Percentiles rank a stretch among this genome's conserved stretches.
Conservation (phyloP, 2,113 vertebrate genomes). For the Nesogale talazaci region DNA sequence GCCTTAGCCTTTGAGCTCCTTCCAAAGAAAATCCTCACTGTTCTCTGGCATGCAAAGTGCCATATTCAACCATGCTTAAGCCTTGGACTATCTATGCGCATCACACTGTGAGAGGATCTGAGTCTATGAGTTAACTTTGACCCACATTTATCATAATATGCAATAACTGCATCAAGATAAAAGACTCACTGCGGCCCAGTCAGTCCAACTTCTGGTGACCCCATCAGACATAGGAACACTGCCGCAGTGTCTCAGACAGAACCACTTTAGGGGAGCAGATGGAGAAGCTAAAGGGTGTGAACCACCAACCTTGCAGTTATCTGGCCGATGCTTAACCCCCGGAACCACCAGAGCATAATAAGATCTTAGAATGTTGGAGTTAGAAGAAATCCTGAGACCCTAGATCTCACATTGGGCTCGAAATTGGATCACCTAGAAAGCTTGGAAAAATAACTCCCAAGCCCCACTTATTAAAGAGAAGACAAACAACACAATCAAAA, state of each 20-base stretch:
- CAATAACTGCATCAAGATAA: background rate
- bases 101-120: background rate
- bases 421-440: background rate
- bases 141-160: background rate
- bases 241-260: too few relatives aligned
- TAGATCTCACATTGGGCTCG: background rate
- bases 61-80: background rate
- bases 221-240: too few relatives aligned
- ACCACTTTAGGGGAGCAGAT: too few relatives aligned
- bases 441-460: background rate
- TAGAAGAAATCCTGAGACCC: background rate
- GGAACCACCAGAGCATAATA: background rate
- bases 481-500: background rate
- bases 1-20: background rate
- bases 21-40: background rate
- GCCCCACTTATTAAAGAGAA: background rate
- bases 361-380: background rate
- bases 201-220: too few relatives aligned
- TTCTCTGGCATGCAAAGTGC: background rate
- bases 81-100: background rate
- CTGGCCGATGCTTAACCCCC: too few relatives aligned
- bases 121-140: too few relatives aligned
- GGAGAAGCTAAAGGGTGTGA: too few relatives aligned
- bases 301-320: too few relatives aligned
- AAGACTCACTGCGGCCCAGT: too few relatives aligned